Conservation (phyloP, 2,888 invertebrate genomes). For the Branchipolynoe longqiensis region DNA sequence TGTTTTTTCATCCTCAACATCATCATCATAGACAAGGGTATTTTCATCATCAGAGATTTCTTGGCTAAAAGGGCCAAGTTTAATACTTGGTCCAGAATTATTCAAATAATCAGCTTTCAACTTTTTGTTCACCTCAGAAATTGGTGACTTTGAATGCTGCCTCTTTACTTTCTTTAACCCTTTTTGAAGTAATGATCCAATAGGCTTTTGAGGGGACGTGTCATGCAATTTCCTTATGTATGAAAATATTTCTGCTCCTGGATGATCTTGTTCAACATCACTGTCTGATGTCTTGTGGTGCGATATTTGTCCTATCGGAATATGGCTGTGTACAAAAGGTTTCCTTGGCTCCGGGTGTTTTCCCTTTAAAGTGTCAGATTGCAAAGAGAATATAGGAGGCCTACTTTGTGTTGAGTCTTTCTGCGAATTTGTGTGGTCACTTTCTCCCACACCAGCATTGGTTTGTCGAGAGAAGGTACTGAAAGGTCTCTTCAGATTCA, state of each 20-base stretch:
- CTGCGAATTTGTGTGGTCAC: background rate
- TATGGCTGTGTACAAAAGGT: background rate
- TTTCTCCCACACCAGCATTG: background rate
- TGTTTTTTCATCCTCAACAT: no score
- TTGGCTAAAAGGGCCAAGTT: background rate
- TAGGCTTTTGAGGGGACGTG: background rate
- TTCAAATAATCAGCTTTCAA: background rate
- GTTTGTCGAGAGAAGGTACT: background rate
- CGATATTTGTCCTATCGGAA: background rate
- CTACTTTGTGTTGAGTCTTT: background rate
- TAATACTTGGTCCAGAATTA: background rate
- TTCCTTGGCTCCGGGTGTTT: background rate
- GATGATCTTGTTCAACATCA: no score
- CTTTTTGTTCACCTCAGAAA: no score
- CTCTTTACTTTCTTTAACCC: no score
- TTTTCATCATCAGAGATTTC: no score
- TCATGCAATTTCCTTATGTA: background rate
- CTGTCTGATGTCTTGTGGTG: background rate
- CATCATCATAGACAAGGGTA: no score
- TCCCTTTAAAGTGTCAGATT: background rate
- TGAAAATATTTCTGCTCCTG: slow-evolving; percentile 1
- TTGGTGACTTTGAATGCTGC: no score
- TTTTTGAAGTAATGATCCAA: background rate
- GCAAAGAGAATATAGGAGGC: no score
- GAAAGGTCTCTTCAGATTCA: background rate